These are phyloP conservation scores for Falcunculus frontatus DNA, from an alignment of 2,113 vertebrate genomes.

Conservation along the genomic window DNA sequence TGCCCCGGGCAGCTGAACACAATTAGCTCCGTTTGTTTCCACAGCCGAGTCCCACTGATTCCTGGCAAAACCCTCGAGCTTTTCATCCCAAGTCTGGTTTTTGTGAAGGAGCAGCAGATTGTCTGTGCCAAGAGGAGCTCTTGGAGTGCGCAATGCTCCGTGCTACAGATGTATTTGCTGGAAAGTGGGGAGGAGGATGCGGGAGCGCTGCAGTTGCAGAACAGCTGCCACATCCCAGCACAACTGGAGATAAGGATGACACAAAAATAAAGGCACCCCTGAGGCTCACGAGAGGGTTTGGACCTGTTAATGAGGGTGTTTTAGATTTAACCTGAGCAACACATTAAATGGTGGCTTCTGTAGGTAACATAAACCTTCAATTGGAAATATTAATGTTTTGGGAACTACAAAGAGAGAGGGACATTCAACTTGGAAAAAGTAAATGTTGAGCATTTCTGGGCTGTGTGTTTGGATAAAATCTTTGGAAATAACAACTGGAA, in stretches of 20 bases:
- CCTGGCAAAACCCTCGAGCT: background rate
- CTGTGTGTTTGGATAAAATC: background rate
- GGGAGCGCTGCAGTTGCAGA: fast-evolving
- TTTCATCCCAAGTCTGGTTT: background rate
- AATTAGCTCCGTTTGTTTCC: background rate
- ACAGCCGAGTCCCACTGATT: background rate
- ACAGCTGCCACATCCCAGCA: background rate
- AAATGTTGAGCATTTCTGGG: background rate
- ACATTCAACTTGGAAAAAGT: background rate
- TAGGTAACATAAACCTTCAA: background rate
- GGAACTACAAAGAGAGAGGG: background rate
- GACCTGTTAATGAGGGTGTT: background rate
- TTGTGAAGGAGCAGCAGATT: background rate
- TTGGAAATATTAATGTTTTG: background rate
- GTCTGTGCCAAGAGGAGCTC: background rate
- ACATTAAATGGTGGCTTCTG: background rate
- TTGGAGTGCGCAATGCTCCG: fast-evolving
- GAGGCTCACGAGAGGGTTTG: background rate
- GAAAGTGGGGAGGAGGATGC: background rate
- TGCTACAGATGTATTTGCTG: background rate
- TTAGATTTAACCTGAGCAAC: background rate
- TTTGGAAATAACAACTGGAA: background rate
- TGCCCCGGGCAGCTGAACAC: background rate
- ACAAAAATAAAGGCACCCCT: background rate
- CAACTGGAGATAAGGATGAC: background rate